These are phyloP conservation scores for Typhlichthys subterraneus DNA, from an alignment of 2,797 vertebrate species.

Conservation along the genomic window DNA sequence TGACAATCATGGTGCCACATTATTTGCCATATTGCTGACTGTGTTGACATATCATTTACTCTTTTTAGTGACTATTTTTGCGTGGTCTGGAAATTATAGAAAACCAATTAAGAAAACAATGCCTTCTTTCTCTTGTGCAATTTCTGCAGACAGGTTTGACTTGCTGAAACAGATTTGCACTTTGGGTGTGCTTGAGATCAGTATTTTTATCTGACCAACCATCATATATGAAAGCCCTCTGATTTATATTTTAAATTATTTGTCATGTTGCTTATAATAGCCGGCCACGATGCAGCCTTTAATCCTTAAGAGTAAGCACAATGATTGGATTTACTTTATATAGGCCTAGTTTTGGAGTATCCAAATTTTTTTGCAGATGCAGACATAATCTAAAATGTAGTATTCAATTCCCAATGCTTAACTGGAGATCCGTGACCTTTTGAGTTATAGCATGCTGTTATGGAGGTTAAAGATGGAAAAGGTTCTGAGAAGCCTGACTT, in stretches of 20 bases:
- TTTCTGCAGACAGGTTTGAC: constrained; percentile 53
- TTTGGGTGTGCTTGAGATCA: constrained; percentile 34
- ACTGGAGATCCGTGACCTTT: constrained; percentile 36
- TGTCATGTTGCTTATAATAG: no score
- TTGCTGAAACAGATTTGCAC: constrained; percentile 17
- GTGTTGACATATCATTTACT: no score
- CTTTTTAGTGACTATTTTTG: no score
- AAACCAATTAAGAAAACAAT: no score
- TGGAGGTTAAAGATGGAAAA: constrained; percentile 44
- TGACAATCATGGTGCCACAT: no score
- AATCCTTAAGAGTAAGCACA: neutral
- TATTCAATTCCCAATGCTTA: constrained; percentile 23
- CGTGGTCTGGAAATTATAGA: no score
- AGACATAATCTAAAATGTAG: neutral
- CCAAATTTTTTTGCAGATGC: neutral
- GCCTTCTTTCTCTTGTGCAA: no score
- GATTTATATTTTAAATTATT: no score
- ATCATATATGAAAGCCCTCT: constrained; percentile 16
- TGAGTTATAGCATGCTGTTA: constrained; percentile 19
- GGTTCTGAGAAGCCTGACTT: constrained; percentile 42
- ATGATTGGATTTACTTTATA: neutral
- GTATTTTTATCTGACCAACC: constrained; percentile 1
- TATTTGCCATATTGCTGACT: no score
- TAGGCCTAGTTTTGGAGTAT: neutral
- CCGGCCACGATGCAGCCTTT: no score